These are phyloP conservation scores for Aphodius granarius DNA, from an alignment of 2,888 invertebrate genomes.

Conservation along the genomic window DNA sequence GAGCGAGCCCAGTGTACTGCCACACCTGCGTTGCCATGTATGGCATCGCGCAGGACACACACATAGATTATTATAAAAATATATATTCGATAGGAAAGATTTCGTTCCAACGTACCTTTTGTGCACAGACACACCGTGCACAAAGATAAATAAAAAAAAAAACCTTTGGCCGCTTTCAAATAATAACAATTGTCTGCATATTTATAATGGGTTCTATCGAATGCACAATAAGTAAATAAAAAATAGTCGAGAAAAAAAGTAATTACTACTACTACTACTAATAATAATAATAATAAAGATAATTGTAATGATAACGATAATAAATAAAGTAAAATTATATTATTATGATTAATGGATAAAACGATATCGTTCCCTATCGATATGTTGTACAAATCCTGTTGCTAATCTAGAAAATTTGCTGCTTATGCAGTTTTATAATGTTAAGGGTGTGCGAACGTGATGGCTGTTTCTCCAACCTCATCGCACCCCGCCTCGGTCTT, in stretches of 20 bases:
- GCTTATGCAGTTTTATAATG: conserved; percentile 38
- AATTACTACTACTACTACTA: conserved; percentile 25
- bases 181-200: conserved; percentile 28
- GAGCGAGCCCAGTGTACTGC: conserved; percentile 37
- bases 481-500: background rate
- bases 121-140: conserved; percentile 31
- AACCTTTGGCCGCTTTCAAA: conserved; percentile 39
- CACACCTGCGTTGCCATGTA: conserved; percentile 29
- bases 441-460: conserved; percentile 30
- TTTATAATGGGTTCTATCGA: conserved; percentile 29
- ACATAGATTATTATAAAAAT: conserved; percentile 34
- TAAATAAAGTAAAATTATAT: conserved; percentile 27
- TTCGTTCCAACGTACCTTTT: conserved; percentile 41
- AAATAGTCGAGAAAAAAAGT: conserved; percentile 22
- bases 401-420: conserved; percentile 50
- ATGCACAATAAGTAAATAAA: conserved; percentile 35
- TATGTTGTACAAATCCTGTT: conserved; percentile 52
- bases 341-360: conserved; percentile 27
- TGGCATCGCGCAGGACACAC: conserved; percentile 37
- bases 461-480: conserved; percentile 21
- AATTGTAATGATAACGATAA: conserved; percentile 25
- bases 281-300: conserved; percentile 25
- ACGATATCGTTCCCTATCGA: conserved; percentile 51
- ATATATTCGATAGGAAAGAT: conserved; percentile 49
- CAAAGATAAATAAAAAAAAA: conserved; percentile 18